Percentiles rank a stretch among this genome's conserved stretches.
Conservation (phyloP, 2,113 vertebrate species). For the Zonotrichia leucophrys region DNA sequence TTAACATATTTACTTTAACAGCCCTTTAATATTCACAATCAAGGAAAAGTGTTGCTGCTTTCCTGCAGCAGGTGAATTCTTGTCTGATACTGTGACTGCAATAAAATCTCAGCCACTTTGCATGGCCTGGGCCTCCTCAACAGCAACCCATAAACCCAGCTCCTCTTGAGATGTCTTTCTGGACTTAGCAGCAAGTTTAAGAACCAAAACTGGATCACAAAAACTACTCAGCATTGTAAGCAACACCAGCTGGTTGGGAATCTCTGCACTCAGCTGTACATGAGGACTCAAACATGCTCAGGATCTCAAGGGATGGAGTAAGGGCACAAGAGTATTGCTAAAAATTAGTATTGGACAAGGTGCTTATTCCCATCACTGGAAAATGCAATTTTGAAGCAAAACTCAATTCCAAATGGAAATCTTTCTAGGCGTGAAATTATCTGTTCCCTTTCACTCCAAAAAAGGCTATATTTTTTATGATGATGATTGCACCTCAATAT, state of each 20-base stretch:
- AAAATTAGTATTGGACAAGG: neutral
- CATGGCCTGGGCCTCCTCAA: neutral
- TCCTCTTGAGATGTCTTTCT: neutral
- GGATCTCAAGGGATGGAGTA: neutral
- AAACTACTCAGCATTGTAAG: neutral
- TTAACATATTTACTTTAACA: neutral
- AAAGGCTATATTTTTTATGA: neutral
- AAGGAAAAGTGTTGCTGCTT: neutral
- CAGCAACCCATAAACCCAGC: neutral
- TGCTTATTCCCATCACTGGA: neutral
- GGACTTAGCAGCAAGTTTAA: neutral
- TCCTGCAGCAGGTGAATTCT: neutral
- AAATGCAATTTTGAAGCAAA: neutral
- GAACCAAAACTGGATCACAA: neutral
- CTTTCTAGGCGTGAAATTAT: neutral
- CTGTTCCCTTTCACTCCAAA: neutral
- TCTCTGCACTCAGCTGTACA: neutral
- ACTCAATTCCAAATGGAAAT: neutral
- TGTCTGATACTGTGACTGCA: neutral
- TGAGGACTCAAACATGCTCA: neutral
- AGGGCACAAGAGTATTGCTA: no score
- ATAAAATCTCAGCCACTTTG: neutral
- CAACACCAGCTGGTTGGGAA: neutral
- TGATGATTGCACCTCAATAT: neutral
- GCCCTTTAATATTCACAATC: neutral